These are phyloP conservation scores for Nansenia antarctica DNA, from an alignment of 2,113 vertebrate genomes.

Conservation along the genomic window DNA sequence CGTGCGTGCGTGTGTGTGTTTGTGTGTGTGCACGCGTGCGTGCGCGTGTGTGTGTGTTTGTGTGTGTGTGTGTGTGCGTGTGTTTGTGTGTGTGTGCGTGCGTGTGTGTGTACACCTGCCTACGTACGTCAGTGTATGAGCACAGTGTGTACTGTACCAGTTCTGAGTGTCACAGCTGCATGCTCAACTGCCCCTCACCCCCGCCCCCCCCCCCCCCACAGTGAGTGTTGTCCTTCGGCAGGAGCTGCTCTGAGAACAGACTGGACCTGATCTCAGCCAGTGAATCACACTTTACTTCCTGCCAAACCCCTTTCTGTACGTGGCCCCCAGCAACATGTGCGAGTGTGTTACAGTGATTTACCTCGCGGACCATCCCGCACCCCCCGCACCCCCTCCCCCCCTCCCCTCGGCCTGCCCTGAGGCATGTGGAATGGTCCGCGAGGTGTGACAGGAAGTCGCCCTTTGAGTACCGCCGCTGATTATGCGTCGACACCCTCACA, in stretches of 20 bases:
- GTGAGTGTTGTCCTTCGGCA: conserved; percentile 29
- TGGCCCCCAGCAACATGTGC: neutral
- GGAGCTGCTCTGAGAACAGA: conserved; percentile 29
- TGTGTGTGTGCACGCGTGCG: no score
- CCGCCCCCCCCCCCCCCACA: neutral
- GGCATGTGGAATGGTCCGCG: conserved; percentile 18
- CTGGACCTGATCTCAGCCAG: conserved; percentile 27
- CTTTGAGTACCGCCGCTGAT: conserved; percentile 29
- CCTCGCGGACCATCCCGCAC: no score
- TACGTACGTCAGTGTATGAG: neutral
- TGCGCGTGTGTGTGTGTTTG: no score
- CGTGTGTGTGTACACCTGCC: neutral
- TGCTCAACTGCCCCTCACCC: neutral
- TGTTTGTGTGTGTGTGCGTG: conserved; percentile 3
- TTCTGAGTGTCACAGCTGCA: neutral
- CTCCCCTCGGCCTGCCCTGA: conserved; percentile 22
- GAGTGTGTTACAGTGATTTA: neutral
- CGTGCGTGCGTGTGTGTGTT: no score
- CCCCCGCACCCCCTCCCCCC: no score
- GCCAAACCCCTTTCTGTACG: conserved; percentile 26
- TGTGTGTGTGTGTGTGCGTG: no score
- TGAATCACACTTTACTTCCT: conserved; percentile 48
- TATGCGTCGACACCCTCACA: conserved; percentile 15
- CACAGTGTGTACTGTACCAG: neutral
- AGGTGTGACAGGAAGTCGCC: conserved; percentile 19